Conservation (phyloP, 2,888 invertebrate genomes). For the Zhuqinia jingwanae region DNA sequence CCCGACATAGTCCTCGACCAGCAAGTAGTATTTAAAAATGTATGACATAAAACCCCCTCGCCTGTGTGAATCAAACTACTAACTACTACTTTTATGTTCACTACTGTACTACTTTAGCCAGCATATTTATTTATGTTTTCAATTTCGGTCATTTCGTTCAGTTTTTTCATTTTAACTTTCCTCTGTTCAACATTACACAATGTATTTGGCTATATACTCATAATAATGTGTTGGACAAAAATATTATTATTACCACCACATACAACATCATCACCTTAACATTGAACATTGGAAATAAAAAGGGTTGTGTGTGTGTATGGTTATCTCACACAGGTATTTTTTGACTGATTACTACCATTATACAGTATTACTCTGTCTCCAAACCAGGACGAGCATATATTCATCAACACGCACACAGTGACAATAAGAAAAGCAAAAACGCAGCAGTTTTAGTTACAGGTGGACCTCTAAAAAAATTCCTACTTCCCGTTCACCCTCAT, state of each 20-base stretch:
- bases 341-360: conserved; percentile 3
- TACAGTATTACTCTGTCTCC: background rate
- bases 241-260: too few species aligned
- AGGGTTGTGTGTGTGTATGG: background rate
- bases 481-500: conserved; percentile 3
- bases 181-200: too few species aligned
- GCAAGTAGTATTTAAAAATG: conserved; percentile 45
- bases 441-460: background rate
- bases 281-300: too few species aligned
- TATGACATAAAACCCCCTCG: conserved; percentile 42
- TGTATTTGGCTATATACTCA: too few species aligned
- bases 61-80: conserved; percentile 54
- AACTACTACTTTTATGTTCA: background rate
- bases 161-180: too few species aligned
- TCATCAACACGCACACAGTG: conserved; percentile 24
- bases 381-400: conserved; percentile 11
- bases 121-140: background rate
- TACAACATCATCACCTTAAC: too few species aligned
- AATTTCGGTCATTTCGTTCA: conserved; percentile 6
- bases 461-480: background rate
- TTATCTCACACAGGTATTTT: conserved; percentile 12
- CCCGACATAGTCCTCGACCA: too few species aligned
- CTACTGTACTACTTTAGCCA: background rate
- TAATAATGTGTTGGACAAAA: too few species aligned
- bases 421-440: conserved; percentile 10